These are phyloP conservation scores for Leptocoma aspasia DNA, from an alignment of 2,113 vertebrate genomes.

Conservation along the genomic window DNA sequence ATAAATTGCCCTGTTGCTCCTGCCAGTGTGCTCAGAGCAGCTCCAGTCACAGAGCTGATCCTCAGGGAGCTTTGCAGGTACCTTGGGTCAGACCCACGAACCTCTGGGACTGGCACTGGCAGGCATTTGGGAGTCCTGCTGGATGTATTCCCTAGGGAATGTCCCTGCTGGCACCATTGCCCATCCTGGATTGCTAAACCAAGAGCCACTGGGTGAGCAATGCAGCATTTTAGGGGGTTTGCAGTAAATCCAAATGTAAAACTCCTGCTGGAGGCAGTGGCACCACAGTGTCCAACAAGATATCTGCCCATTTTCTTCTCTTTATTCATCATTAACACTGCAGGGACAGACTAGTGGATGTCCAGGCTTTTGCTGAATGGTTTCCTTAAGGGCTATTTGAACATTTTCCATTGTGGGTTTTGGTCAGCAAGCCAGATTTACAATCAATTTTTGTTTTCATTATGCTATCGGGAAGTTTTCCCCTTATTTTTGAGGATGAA, in stretches of 20 bases:
- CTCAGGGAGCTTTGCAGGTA: neutral
- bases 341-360: neutral
- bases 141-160: fast-evolving
- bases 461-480: neutral
- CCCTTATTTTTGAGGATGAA: neutral
- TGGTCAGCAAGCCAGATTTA: neutral
- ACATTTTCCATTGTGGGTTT: neutral
- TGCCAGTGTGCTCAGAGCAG: neutral
- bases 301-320: neutral
- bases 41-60: neutral
- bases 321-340: neutral
- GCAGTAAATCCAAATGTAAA: neutral
- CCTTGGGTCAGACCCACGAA: neutral
- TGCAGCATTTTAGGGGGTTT: neutral
- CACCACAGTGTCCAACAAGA: neutral
- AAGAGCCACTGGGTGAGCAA: neutral
- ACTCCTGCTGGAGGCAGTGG: neutral
- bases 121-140: neutral
- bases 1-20: neutral
- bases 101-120: too few species aligned
- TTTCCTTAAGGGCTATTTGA: neutral
- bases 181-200: neutral
- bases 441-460: neutral
- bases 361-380: neutral
- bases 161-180: neutral